Conservation (phyloP, 2,797 vertebrate genomes). For the Falco rusticolus region DNA sequence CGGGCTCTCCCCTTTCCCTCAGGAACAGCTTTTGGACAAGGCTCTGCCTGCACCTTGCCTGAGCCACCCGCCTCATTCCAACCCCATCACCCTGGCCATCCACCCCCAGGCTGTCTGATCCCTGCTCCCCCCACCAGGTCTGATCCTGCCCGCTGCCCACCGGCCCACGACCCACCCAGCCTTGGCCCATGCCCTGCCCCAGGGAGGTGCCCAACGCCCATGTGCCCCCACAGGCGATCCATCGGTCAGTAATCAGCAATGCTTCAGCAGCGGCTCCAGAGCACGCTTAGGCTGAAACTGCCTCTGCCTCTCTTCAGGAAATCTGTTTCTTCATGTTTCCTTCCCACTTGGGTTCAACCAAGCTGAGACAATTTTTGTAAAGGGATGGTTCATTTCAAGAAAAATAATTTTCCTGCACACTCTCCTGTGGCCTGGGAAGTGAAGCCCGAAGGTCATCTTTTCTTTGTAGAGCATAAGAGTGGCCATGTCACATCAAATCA, state of each 20-base stretch:
- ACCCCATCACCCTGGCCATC: rapidly evolving
- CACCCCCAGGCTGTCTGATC: neutral
- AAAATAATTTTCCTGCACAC: neutral
- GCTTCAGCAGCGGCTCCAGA: neutral
- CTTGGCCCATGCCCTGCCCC: neutral
- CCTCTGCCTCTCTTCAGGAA: neutral
- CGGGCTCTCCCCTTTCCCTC: neutral
- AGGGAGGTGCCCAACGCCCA: neutral
- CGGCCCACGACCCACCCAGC: rapidly evolving
- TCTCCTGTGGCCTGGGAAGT: neutral
- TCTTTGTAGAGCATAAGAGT: neutral
- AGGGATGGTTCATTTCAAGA: neutral
- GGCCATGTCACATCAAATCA: neutral
- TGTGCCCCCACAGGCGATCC: neutral
- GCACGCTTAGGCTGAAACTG: neutral
- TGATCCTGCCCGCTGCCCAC: too few species aligned
- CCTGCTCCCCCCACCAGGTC: rapidly evolving
- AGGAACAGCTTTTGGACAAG: neutral
- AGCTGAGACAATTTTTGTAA: neutral
- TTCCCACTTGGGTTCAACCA: neutral
- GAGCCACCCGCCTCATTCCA: neutral
- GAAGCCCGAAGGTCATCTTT: neutral
- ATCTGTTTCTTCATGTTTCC: neutral
- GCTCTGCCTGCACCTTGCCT: neutral
- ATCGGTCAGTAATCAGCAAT: neutral